These are phyloP conservation scores for Myodes glareolus DNA, from an alignment of 2,113 vertebrate species.

Conservation along the genomic window DNA sequence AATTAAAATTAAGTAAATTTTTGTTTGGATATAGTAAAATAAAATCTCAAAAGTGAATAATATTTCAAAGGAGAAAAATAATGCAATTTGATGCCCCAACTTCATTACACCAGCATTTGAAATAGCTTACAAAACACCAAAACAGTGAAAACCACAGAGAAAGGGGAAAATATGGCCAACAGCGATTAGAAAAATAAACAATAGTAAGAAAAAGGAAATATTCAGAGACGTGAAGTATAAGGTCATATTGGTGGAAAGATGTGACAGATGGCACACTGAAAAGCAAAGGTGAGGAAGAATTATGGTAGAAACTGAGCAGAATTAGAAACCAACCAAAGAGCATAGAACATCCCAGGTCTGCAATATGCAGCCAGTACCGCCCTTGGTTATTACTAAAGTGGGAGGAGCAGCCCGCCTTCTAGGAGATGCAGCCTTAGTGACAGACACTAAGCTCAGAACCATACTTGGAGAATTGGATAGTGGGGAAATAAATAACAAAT, in stretches of 20 bases:
- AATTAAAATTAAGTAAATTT: slow-evolving; percentile 63
- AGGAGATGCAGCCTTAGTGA: background rate
- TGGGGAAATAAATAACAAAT: background rate
- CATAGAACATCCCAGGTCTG: background rate
- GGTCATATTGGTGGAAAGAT: background rate
- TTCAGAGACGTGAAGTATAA: slow-evolving; percentile 10
- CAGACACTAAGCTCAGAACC: background rate
- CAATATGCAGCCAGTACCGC: background rate
- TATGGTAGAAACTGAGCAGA: background rate
- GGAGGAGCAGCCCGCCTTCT: background rate
- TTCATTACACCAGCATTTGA: slow-evolving; percentile 41
- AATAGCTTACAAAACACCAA: slow-evolving; percentile 16
- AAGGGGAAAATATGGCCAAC: background rate
- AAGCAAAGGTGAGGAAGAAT: background rate
- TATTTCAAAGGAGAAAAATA: slow-evolving; percentile 51
- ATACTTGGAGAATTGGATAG: background rate
- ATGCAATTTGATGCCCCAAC: slow-evolving; percentile 23
- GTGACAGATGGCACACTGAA: background rate
- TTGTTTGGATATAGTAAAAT: slow-evolving; percentile 22
- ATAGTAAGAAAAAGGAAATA: background rate
- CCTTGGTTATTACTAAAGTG: background rate
- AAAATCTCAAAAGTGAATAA: slow-evolving; percentile 45
- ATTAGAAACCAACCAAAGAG: background rate
- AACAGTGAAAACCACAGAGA: background rate
- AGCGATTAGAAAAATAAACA: background rate